Conservation (phyloP, 1,140 invertebrate species). For the Asobara japonica region DNA sequence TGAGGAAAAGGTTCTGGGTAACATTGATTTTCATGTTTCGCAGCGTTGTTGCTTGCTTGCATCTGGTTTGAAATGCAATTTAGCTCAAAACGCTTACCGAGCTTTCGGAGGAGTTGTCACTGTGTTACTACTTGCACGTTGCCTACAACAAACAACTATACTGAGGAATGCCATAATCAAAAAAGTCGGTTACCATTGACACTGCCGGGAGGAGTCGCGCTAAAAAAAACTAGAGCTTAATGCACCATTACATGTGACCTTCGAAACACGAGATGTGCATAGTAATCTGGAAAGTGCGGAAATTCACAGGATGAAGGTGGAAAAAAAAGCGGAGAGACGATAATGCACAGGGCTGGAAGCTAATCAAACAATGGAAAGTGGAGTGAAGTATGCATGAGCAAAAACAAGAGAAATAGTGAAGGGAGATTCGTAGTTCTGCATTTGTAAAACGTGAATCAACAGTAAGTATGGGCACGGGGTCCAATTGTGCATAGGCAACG, state of each 20-base stretch:
- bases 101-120: too few relatives aligned
- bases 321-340: neutral
- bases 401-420: neutral
- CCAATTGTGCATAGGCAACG: constrained; percentile 46
- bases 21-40: too few relatives aligned
- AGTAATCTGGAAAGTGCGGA: neutral
- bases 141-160: too few relatives aligned
- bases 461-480: constrained; percentile 41
- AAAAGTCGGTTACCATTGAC: too few relatives aligned
- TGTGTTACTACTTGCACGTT: too few relatives aligned
- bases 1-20: too few relatives aligned
- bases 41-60: too few relatives aligned
- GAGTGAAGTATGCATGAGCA: neutral
- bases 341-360: neutral
- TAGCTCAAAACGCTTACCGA: too few relatives aligned
- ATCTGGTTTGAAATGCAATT: too few relatives aligned
- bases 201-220: too few relatives aligned
- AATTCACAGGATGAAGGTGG: neutral
- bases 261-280: neutral
- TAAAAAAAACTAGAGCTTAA: too few relatives aligned
- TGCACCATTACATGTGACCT: neutral
- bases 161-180: too few relatives aligned
- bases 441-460: constrained; percentile 47
- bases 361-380: constrained; percentile 19
- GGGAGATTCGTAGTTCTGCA: constrained; percentile 23